A percentile compares a stretch with the other conserved stretches of the same genome.
phyloP scores from a whole-genome alignment of 2,113 vertebrate species.

The Chamaetylas fuelleborni region DNA sequence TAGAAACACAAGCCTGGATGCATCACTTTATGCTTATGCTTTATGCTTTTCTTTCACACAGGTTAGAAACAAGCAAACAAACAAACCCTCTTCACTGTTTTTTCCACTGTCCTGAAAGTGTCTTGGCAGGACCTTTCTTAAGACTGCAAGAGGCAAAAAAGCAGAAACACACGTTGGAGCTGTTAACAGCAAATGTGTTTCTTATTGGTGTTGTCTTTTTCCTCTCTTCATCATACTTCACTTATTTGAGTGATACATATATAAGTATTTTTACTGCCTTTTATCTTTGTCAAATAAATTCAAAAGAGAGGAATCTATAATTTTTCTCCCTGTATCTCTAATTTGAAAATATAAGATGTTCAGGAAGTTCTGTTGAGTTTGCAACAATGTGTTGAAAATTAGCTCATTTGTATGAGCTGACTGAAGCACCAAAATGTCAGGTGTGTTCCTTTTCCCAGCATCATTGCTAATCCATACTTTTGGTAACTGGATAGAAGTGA shows the following conservation, averaged over 20 bases:
- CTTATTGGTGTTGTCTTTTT: background rate
- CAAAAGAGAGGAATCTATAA: background rate
- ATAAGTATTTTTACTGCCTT: background rate
- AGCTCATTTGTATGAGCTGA: constrained; percentile 42
- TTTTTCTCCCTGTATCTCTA: background rate
- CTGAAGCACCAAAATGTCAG: constrained; percentile 41
- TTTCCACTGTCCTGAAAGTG: background rate
- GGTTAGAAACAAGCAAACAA: background rate
- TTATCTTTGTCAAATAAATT: background rate
- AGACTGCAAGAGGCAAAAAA: background rate
- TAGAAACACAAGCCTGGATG: background rate
- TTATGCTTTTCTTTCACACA: background rate
- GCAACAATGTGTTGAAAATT: constrained; percentile 35
- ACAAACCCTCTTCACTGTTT: background rate
- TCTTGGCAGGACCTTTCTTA: background rate
- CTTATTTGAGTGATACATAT: background rate
- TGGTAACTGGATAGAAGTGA: constrained; percentile 35
- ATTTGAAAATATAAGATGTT: background rate
- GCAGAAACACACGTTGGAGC: background rate
- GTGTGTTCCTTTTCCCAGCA: constrained; percentile 20
- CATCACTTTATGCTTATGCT: background rate
- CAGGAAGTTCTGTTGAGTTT: constrained; percentile 34
- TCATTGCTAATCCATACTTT: constrained; percentile 17
- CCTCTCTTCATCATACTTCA: background rate
- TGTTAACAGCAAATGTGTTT: background rate